Conservation (phyloP, 2,113 vertebrate species). For the Lasiurus cinereus region DNA sequence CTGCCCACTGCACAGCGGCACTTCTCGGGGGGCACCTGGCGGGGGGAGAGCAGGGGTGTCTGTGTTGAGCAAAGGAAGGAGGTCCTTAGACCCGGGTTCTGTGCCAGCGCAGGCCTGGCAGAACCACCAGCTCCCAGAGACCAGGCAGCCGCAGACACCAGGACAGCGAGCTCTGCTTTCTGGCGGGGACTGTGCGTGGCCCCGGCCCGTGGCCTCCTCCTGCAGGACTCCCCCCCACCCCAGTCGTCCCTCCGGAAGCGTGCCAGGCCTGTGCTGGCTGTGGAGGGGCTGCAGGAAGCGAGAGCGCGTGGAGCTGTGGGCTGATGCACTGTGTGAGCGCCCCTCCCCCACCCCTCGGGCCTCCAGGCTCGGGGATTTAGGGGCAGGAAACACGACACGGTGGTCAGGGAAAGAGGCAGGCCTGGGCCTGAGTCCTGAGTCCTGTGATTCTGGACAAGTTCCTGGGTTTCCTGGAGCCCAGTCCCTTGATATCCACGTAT, state of each 20-base stretch:
- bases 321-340: neutral
- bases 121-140: neutral
- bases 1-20: conserved; percentile 93
- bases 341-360: neutral
- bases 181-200: neutral
- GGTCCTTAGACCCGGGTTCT: neutral
- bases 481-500: neutral
- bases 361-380: neutral
- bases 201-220: neutral
- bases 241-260: neutral
- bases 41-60: neutral
- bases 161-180: neutral
- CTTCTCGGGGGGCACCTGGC: conserved; percentile 90
- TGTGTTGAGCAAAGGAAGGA: conserved; percentile 8
- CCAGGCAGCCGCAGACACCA: neutral
- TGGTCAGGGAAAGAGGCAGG: neutral
- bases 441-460: neutral
- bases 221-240: neutral
- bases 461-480: neutral
- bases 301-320: neutral
- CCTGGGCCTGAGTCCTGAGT: neutral
- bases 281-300: neutral
- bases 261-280: neutral
- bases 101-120: neutral
- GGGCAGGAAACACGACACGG: neutral